phyloP scores from a whole-genome alignment of 2,113 vertebrate genomes.

The Burhinus bistriatus region DNA sequence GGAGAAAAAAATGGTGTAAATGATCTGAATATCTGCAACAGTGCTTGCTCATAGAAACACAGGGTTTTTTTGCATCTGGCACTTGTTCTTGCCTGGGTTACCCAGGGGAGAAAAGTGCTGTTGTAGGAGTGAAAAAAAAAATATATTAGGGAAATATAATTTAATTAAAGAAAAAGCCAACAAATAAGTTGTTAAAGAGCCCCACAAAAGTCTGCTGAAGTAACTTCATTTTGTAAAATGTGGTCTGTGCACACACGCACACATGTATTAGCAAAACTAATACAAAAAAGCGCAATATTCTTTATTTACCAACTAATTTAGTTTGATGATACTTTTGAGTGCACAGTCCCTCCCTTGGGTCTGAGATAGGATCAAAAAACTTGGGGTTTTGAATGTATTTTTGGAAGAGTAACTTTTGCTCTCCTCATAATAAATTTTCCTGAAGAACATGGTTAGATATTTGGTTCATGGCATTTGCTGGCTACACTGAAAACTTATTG shows the following conservation, averaged over 20 bases:
- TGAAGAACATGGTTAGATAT: not conserved
- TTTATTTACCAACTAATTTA: not conserved
- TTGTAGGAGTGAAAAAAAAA: not conserved
- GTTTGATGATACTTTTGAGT: not conserved
- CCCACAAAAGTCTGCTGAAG: not conserved
- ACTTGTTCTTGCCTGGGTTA: not conserved
- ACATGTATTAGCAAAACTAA: not conserved
- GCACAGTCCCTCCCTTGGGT: not conserved
- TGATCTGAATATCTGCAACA: not conserved
- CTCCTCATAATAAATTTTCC: not conserved
- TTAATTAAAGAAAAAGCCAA: not conserved
- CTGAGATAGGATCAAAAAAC: not conserved
- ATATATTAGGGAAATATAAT: not conserved
- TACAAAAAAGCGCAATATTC: not conserved
- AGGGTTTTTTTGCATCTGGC: conserved; percentile 11
- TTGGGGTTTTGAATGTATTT: not conserved
- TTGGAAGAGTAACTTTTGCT: not conserved
- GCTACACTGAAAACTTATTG: not conserved
- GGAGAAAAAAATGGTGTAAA: not conserved
- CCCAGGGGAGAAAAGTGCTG: not conserved
- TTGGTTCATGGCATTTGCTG: not conserved
- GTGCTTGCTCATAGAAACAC: not conserved
- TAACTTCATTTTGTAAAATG: not conserved
- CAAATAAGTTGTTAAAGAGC: not conserved
- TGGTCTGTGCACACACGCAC: not conserved